These are phyloP conservation scores for Scaptodrosophila latifasciaeformis DNA, from an alignment of 2,888 invertebrate genomes.

Conservation along the genomic window DNA sequence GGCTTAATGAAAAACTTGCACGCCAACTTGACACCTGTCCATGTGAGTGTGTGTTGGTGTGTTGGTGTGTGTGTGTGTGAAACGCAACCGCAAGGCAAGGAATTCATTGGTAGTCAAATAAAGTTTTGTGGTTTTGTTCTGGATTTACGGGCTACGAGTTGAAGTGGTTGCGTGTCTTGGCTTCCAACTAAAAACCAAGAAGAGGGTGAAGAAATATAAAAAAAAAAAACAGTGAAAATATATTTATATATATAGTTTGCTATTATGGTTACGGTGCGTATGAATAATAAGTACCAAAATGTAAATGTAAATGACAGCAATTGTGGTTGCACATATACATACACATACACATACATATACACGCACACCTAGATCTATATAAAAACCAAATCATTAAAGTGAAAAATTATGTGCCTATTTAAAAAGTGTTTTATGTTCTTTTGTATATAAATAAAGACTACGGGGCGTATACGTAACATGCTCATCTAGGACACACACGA, in stretches of 20 bases:
- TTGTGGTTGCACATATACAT: conserved; percentile 4
- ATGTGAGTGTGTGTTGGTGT: not conserved
- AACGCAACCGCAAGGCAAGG: conserved; percentile 8
- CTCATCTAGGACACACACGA: too few relatives aligned
- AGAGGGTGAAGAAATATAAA: too few relatives aligned
- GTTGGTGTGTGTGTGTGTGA: not conserved
- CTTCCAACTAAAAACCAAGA: conserved; percentile 42
- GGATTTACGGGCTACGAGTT: not conserved
- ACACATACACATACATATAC: conserved; percentile 11
- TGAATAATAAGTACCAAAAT: conserved; percentile 48
- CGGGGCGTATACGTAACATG: conserved; percentile 27
- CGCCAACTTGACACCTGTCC: conserved; percentile 61
- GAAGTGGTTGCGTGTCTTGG: not conserved
- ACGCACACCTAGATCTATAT: conserved; percentile 12
- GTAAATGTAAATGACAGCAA: conserved; percentile 29
- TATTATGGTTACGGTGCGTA: conserved; percentile 47
- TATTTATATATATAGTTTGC: too few relatives aligned
- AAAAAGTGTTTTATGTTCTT: too few relatives aligned
- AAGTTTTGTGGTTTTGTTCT: conserved; percentile 11
- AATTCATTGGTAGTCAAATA: not conserved
- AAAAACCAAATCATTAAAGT: conserved; percentile 13
- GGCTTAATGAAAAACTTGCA: conserved; percentile 48
- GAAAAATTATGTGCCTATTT: too few relatives aligned
- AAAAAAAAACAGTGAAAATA: too few relatives aligned
- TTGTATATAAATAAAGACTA: too few relatives aligned